These are phyloP conservation scores for Balaenoptera acutorostrata DNA, from an alignment of 2,113 vertebrate species.

Conservation along the genomic window DNA sequence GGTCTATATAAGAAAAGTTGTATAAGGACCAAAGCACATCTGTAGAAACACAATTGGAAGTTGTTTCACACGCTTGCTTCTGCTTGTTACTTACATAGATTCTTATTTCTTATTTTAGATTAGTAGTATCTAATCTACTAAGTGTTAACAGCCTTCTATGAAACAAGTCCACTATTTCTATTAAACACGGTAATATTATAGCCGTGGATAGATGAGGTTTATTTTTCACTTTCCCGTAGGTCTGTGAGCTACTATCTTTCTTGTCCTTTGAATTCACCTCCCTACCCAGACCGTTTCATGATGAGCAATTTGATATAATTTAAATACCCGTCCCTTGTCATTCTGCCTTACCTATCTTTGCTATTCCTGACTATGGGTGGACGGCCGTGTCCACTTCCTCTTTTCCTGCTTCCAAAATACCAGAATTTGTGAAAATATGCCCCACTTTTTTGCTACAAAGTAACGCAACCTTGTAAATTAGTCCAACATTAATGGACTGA, in stretches of 20 bases:
- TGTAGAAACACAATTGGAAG: neutral
- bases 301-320: fast-evolving
- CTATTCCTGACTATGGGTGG: fast-evolving
- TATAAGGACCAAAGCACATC: neutral
- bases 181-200: neutral
- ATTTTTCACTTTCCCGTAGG: neutral
- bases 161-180: neutral
- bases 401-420: neutral
- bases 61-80: neutral
- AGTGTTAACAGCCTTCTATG: neutral
- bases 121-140: neutral
- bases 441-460: neutral
- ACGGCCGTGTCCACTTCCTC: neutral
- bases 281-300: fast-evolving
- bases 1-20: neutral
- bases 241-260: fast-evolving
- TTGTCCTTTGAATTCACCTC: fast-evolving
- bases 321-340: fast-evolving
- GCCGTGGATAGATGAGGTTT: neutral
- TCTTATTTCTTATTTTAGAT: too few species aligned
- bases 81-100: too few species aligned
- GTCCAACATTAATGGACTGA: neutral
- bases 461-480: neutral
- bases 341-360: neutral
- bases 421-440: neutral